Conservation (phyloP, 1,140 invertebrate species). For the Drosophila quadrilineata region DNA sequence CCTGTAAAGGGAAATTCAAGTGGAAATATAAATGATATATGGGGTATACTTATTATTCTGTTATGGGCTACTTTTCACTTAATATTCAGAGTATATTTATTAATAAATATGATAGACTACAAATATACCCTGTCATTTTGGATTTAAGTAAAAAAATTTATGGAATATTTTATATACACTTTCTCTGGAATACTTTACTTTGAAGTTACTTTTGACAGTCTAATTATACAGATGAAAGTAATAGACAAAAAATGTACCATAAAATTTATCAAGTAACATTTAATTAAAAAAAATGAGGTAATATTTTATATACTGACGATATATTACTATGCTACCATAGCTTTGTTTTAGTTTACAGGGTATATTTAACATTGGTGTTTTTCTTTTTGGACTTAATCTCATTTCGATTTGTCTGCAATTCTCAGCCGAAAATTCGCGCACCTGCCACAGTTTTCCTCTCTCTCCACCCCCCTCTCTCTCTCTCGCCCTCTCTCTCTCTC, state of each 20-base stretch:
- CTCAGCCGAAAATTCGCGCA: constrained; percentile 65
- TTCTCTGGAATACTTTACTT: neutral
- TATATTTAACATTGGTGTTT: constrained; percentile 9
- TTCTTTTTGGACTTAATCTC: constrained; percentile 8
- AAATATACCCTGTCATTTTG: neutral
- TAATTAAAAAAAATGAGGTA: no score
- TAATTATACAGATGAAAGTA: no score
- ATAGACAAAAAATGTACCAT: no score
- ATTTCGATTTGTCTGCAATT: constrained; percentile 48
- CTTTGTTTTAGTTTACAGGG: neutral
- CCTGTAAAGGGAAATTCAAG: neutral
- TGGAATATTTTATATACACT: no score
- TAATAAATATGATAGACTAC: no score
- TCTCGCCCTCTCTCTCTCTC: constrained; percentile 15
- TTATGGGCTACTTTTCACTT: no score
- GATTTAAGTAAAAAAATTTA: neutral
- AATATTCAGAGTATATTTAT: no score
- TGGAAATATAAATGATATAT: neutral
- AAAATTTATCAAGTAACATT: no score
- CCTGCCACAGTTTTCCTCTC: constrained; percentile 48
- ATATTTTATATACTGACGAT: no score
- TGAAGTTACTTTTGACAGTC: no score
- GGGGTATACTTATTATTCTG: no score
- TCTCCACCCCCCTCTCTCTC: constrained; percentile 3
- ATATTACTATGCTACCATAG: neutral